Evolutionary conservation across 37 sponge, comb jelly and placozoan genomes (phyloP), one percentile per base, ranked within the genome.

Genomic region (Ianthella basta): DNA sequence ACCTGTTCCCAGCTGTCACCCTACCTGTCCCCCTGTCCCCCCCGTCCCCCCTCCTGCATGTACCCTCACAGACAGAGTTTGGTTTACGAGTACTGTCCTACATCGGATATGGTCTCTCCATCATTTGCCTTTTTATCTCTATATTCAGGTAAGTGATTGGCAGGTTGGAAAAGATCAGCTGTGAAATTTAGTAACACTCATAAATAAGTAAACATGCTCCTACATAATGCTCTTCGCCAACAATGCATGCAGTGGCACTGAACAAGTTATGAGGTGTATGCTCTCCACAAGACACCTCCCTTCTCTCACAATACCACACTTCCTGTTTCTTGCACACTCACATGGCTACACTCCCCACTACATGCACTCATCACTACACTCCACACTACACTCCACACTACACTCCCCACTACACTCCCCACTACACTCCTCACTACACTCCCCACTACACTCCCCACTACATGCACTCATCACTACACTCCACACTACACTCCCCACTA

Each of bases 101-200:
- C 80, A 78, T 92, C 63, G 92, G 92, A 32, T 85, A 83, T 74
- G 61, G 85, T 12, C 37, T 92, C 16, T 92, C 92, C 20, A 84
- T 85, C 19, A 53, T 92, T 19, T 92, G 89, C 39, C 86, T 92
- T 27, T 16, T 81, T 37, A 55, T 88, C 13, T 16, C 82, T 20
- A 3, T 82, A 18, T 70, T 91, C 61, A 86, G 91, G 88, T 88
- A 25, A 82, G 88, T 82, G 15, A 14, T n/a, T n/a, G 63, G 30
- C 5, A 25, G 15, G 32, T 35, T 6, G 72, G 5, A 61, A 13
- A 29, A 5, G 4, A 25, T 14, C 20, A 70, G n/a, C n/a, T 16
- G 68, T 25, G 29, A 24, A 18, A 18, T 56, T 56, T 18, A 19
- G 59, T 18, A 19, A 18, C 18, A 56, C 15, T 15, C 15, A 56